Evolutionary conservation across 1,140 invertebrate species (phyloP), one percentile per base, ranked within the genome.

Genomic region (Bombus consobrinus): DNA sequence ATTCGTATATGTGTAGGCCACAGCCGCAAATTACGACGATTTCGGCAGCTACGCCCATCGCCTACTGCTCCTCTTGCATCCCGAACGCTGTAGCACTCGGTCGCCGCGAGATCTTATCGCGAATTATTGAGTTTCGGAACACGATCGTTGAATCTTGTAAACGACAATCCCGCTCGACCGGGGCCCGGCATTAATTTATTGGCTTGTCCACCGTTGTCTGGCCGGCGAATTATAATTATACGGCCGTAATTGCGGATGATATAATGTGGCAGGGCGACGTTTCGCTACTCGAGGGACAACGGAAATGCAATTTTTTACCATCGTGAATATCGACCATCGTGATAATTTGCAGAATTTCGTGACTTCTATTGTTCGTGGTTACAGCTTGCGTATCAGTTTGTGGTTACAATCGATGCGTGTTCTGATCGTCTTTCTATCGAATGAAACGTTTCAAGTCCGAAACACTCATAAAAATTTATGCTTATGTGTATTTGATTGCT

Each of bases 11-110:
- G 28, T 72, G n/a, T 72, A 39, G 41, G n/a, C 64, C 41, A 15
- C 15, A 41, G 81, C 80, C 81, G 80, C 80, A 91, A 91, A 88
- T 88, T 90, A 87, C 83, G 77, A 88, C 39, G 76, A 88, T 91
- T 90, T 91, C 81, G 83, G 43, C 66, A 80, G 77, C 66, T 86
- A 86, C 87, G 80, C 86, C 86, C 82, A 83, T 78, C 83, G 76
- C 68, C 81, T 89, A 81, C 37, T 43, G 64, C 43, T 64, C 41
- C 53, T 9, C 34, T 10, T 59, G 71, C 18, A 66, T 82, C n/a
- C 64, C 13, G 77, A 71, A 53, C 47, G 2, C 47, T 22, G 47
- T 18, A 53, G 47, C 39, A 34, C 37, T 18, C 47, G 72, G 12
- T 66, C 34, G 28, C 28, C 12, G 34, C 28, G 59, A 59, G 84